These are phyloP conservation scores for Pantelozetes paolii DNA, from an alignment of 2,888 invertebrate genomes.

Conservation along the genomic window DNA sequence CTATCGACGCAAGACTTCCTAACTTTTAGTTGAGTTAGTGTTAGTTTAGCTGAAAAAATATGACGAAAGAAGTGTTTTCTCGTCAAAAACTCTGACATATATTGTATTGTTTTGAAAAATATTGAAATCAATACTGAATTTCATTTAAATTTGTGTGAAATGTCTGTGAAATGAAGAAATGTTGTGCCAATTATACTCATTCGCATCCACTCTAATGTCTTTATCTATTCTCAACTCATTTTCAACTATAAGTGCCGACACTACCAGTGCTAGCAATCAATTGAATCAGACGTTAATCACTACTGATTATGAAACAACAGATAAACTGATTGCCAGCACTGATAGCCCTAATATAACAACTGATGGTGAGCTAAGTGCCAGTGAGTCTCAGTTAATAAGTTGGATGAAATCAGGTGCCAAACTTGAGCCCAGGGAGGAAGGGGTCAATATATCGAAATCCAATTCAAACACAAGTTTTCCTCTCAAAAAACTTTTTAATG, in stretches of 20 bases:
- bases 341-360: not conserved
- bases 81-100: not conserved
- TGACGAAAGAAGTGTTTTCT: not conserved
- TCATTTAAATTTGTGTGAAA: not conserved
- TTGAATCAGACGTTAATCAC: not conserved
- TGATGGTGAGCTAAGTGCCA: slow-evolving; percentile 8
- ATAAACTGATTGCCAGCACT: not conserved
- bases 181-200: slow-evolving; percentile 32
- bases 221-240: slow-evolving; percentile 6
- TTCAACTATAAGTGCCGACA: not conserved
- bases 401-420: slow-evolving; percentile 17
- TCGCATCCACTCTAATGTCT: slow-evolving; percentile 30
- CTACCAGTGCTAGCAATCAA: not conserved
- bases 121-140: not conserved
- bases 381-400: not conserved
- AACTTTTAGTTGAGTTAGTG: not conserved
- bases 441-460: not conserved
- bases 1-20: slow-evolving; percentile 36
- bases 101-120: not conserved
- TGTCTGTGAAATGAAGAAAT: slow-evolving; percentile 20
- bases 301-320: not conserved
- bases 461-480: slow-evolving; percentile 1
- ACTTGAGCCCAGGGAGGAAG: not conserved
- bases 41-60: slow-evolving; percentile 5
- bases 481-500: not conserved